Conservation (phyloP, 2,888 invertebrate species). For the Drosophila melanosoma region DNA sequence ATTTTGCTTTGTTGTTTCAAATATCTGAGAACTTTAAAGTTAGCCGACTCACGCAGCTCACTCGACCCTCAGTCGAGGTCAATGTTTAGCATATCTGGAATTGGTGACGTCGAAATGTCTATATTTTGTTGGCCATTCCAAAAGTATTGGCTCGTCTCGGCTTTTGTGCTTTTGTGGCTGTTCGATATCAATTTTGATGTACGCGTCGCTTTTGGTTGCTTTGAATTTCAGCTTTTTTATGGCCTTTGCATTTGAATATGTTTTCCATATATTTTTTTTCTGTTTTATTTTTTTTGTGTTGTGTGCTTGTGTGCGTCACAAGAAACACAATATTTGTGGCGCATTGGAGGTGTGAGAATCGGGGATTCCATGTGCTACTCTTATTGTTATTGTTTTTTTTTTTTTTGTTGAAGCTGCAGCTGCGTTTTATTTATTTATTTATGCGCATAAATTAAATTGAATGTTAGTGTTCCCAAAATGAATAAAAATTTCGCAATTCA, state of each 20-base stretch:
- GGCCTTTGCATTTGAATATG: slow-evolving; percentile 22
- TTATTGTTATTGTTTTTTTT: slow-evolving; percentile 22
- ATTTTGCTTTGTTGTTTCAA: not conserved
- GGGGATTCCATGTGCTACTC: slow-evolving; percentile 31
- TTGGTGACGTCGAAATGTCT: slow-evolving; percentile 21
- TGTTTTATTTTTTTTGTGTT: not conserved
- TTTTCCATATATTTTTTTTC: slow-evolving; percentile 7
- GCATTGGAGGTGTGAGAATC: not conserved
- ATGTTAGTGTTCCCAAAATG: slow-evolving; percentile 42
- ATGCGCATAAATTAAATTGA: slow-evolving; percentile 64
- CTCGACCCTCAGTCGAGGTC: slow-evolving; percentile 19
- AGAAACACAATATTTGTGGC: slow-evolving; percentile 27
- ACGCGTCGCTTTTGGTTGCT: slow-evolving; percentile 18
- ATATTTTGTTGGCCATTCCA: slow-evolving; percentile 13
- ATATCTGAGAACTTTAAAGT: not conserved
- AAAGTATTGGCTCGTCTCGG: not conserved
- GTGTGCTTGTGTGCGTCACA: slow-evolving; percentile 3
- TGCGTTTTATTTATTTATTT: slow-evolving; percentile 53
- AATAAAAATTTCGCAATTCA: slow-evolving; percentile 25
- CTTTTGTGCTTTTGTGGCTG: slow-evolving; percentile 7
- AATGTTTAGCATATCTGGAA: slow-evolving; percentile 44
- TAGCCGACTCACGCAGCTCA: not conserved
- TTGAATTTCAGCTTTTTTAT: slow-evolving; percentile 17
- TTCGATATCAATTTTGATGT: slow-evolving; percentile 25
- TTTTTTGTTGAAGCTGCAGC: slow-evolving; percentile 16